Base-by-base conservation (phyloP, 2,113 vertebrate genomes). In the Ammodytes marinus region DNA sequence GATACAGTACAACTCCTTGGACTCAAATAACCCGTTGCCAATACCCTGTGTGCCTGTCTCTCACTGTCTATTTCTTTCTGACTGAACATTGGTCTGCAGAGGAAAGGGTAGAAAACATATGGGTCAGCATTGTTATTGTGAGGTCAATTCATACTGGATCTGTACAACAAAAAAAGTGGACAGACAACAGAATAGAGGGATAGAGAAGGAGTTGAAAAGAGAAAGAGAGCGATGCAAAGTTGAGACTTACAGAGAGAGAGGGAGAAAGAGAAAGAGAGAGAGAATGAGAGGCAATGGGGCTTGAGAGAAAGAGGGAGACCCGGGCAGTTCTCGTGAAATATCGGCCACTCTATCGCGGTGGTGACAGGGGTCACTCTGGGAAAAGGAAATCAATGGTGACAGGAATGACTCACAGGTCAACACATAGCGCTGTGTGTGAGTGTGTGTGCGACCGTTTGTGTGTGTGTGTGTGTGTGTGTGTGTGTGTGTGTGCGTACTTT, bases 361-460 rank as follows among this genome's bases (percentile, higher is more conserved):
- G 94, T 93, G 95, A 95, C 93, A 94, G 89, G 90, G 93, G 91
- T 95, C 95, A 95, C 90, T 95, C 93, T 77, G 76, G 94, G 91
- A 93, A 94, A 95, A 93, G 93, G 94, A 95, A 96, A 96, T 96
- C 95, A 93, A 95, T 96, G 93, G 76, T 81, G 94, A 93, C 92
- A 92, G 94, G 93, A 92, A 92, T 95, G 95, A 96, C 95, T 95
- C 92, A 94, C 92, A 93, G 95, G 95, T 95, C 94, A 95, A 94
- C 89, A 88, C 90, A 67, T 72, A 82, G 75, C 49, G 52, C 58
- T 66, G 52, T 74, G 61, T 73, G 82, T 46, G 76, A 8, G 46
- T 35, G 3, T 70, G 9, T 27, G 60, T 58, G 35, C 27, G 27
- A 27, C 27, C 27, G 27, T 27, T 27, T 80, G 52, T 71, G 9